Base-by-base conservation (phyloP, 2,797 vertebrate species). In the Allobates femoralis region DNA sequence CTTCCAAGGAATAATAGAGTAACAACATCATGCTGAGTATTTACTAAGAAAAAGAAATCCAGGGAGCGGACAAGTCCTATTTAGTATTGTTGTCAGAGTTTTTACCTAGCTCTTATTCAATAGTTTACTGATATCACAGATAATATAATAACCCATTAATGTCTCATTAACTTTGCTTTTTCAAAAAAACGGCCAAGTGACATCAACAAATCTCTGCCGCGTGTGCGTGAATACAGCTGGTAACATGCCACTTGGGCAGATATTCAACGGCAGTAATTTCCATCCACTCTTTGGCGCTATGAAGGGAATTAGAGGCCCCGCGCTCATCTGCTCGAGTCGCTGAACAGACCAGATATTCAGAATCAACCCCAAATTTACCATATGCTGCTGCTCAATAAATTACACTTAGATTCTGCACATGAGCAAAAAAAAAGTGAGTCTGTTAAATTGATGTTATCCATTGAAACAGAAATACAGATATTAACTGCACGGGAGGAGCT, bases 401-500 rank as follows among this genome's bases (percentile, higher is more conserved):
- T 55, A 69, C 75, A 74, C 21, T 85, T 28, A 37, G 55, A 26
- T 28, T 23, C 46, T 16, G 30, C 51, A 58, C 75, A 69, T 30
- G 15, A 41, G 37, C 5, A 26, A 26, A 60, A 46, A 26, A 53
- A 74, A 28, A 62, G 37, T 4, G 83, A 58, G 19, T 26, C 37
- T 64, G 58, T 50, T 66, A 67, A 69, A 50, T 53, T 51, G 11
- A 71, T 82, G 67, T 55, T 69, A 71, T 71, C 30, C 64, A 55
- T 56, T 51, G 66, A 26, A 21, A 30, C 28, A 34, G 37, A 69
- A 51, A 82, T n/a, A 51, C 62, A 50, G 15, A 74, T 26, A 69
- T 73, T 50, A 81, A 81, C 37, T 60, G 41, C 51, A 76, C 51
- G 75, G 58, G 41, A 81, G 69, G n/a, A 84, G 69, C 55, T 32